Conservation (phyloP, 2,888 invertebrate species). For the Tipula unca region DNA sequence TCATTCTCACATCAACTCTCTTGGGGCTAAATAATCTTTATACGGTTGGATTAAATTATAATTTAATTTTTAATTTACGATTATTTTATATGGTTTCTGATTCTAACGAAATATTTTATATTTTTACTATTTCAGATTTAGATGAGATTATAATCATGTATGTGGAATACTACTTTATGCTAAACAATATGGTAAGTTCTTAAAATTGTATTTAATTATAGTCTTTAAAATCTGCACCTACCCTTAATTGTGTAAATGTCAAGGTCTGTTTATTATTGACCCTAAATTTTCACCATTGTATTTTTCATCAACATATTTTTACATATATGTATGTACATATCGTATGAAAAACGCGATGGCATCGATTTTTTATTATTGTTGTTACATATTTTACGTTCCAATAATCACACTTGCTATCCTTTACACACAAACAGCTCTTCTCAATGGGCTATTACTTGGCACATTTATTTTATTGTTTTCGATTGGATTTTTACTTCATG, state of each 20-base stretch:
- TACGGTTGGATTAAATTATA: not conserved
- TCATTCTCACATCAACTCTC: not conserved
- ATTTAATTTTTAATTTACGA: not conserved
- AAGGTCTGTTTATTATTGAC: not conserved
- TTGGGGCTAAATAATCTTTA: not conserved
- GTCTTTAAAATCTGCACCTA: not conserved
- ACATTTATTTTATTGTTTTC: not conserved
- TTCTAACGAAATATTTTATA: not conserved
- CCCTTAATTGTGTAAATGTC: not conserved
- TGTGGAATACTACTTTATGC: not conserved
- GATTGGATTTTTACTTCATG: not conserved
- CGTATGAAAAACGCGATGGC: not conserved
- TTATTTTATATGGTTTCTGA: not conserved
- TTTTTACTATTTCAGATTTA: not conserved
- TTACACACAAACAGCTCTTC: not conserved
- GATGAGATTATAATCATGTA: not conserved
- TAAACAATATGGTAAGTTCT: not conserved
- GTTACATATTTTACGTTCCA: not conserved
- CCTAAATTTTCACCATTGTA: not conserved
- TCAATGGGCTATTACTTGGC: not conserved
- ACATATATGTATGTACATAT: not conserved
- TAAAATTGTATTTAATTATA: not conserved
- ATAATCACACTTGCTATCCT: not conserved
- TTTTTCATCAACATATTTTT: too few relatives aligned
- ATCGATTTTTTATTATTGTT: not conserved